Conservation (phyloP, 2,113 vertebrate species). For the Bettongia penicillata region DNA sequence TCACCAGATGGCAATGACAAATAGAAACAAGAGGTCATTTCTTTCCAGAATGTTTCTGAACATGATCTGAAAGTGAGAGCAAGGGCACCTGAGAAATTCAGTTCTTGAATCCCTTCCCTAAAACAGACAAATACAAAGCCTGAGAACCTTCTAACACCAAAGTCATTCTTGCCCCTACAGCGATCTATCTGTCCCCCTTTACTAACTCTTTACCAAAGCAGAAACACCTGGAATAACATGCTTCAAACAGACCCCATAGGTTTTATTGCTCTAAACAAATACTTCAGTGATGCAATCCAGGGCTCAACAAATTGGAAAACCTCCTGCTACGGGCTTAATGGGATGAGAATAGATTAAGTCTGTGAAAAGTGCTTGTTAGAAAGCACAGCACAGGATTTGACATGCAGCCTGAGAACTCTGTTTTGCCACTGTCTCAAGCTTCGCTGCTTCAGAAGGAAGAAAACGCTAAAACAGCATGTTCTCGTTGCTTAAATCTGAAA, state of each 20-base stretch:
- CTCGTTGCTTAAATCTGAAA: background rate
- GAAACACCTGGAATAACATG: background rate
- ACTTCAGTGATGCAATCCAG: background rate
- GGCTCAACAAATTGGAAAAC: slow-evolving; percentile 4
- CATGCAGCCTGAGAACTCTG: background rate
- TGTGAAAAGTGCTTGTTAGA: background rate
- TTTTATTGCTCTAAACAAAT: slow-evolving; percentile 22
- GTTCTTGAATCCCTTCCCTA: background rate
- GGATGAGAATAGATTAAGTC: background rate
- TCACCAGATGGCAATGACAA: slow-evolving; percentile 7
- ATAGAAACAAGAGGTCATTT: slow-evolving; percentile 20
- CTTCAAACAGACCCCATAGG: background rate
- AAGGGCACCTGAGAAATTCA: background rate
- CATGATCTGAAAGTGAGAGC: background rate
- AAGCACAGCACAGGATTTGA: slow-evolving; percentile 5
- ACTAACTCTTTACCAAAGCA: slow-evolving; percentile 12
- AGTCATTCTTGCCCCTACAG: background rate
- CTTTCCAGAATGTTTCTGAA: background rate
- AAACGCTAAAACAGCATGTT: background rate
- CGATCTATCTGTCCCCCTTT: slow-evolving; percentile 4
- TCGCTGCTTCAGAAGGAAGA: slow-evolving; percentile 9
- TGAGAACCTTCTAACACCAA: background rate
- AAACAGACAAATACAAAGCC: background rate
- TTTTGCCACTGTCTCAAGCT: background rate
- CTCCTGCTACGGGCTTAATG: slow-evolving; percentile 12